Base-by-base conservation (phyloP, 2,113 vertebrate genomes). In the mouse (Mus musculus) region DNA sequence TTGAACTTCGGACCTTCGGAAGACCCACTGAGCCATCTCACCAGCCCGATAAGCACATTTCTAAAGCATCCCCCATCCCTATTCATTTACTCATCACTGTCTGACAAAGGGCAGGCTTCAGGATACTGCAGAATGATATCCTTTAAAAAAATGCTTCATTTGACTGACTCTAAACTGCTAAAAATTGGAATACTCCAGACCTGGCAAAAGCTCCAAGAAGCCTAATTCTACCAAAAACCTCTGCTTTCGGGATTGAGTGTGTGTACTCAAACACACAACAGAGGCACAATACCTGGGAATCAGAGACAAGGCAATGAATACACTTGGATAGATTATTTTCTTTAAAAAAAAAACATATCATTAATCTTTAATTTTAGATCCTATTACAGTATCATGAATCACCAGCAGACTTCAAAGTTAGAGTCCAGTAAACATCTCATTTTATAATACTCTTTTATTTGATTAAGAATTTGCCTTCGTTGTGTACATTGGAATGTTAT, bases 401-500 rank as follows among this genome's bases (percentile, higher is more conserved):
- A 92, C 30, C 42, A 80, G 78, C 65, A 81, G 95, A 95, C 61
- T 96, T 42, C 90, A 52, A 91, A 94, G 80, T 81, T 89, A 67
- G n/a, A 95, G 30, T 90, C 77, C 84, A 87, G 67, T 77, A 93
- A 95, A 92, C 90, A 80, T 89, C 72, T 95, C 95, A 94, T 98
- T 98, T 97, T 98, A 99, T 98, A 99, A 99, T 98, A 99, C 98
- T 98, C 98, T 99, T 88, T 99, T 99, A 99, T 99, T 99, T 98
- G 98, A 98, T 99, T 99, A 99, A 99, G 99, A 98, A 98, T 98
- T n/a, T 96, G 95, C 90, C 95, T 98, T 98, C 97, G 97, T 96
- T 97, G 98, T 97, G 91, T 98, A 99, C 99, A 99, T 96, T 99
- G 99, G 99, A 99, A 99, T 99, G 99, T 98, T 98, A 98, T 98